phyloP scores from a whole-genome alignment of 1,140 invertebrate genomes.

The Temnothorax nylanderi region DNA sequence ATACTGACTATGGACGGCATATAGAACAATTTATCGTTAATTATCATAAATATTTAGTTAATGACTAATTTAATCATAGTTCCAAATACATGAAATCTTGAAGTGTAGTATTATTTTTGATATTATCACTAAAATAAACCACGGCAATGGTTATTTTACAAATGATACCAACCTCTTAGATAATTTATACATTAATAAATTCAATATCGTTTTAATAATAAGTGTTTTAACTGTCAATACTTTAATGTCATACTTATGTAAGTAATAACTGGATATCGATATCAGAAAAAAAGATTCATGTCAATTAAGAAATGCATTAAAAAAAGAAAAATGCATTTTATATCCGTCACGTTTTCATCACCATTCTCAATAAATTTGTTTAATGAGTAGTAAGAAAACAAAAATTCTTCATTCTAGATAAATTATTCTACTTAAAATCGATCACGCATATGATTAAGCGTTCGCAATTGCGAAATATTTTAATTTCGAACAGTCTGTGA shows the following conservation, averaged over 20 bases:
- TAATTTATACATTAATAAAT: background rate
- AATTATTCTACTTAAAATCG: constrained; percentile 46
- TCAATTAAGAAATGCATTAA: constrained; percentile 45
- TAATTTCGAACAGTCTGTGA: constrained; percentile 40
- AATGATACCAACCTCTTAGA: background rate
- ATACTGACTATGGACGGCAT: constrained; percentile 17
- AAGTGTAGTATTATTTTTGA: background rate
- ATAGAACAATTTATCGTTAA: constrained; percentile 9
- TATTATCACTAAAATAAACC: background rate
- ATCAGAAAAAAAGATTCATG: constrained; percentile 47
- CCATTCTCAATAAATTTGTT: constrained; percentile 11
- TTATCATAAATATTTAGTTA: constrained; percentile 7
- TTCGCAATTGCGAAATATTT: constrained; percentile 1
- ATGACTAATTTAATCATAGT: background rate
- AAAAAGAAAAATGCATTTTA: constrained; percentile 49
- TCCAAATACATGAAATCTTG: background rate
- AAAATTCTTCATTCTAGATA: constrained; percentile 27
- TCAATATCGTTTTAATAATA: background rate
- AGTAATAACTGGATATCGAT: constrained; percentile 40
- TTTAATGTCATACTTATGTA: background rate
- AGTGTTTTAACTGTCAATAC: background rate
- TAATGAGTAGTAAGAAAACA: constrained; percentile 7
- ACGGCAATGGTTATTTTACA: background rate
- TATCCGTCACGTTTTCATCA: constrained; percentile 1
- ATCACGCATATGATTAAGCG: background rate